Conservation (phyloP, 2,888 invertebrate species). For the Lochmaea capreae region DNA sequence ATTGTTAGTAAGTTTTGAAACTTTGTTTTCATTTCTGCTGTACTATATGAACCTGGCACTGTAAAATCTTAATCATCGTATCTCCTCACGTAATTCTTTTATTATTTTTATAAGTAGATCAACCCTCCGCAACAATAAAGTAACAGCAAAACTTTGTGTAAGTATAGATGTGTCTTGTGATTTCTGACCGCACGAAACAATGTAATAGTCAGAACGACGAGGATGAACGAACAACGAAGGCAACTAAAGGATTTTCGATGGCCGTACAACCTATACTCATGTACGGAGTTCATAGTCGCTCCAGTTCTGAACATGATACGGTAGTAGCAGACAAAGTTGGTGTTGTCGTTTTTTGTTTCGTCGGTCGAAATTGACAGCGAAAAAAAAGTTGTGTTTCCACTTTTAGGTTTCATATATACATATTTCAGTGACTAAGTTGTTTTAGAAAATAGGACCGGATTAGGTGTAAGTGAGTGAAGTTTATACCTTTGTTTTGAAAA, state of each 20-base stretch:
- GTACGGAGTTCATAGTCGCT: slow-evolving; percentile 28
- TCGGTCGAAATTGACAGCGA: slow-evolving; percentile 25
- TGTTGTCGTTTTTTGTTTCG: slow-evolving; percentile 30
- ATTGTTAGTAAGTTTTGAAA: no score
- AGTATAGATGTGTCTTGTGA: slow-evolving; percentile 3
- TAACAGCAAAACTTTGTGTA: no score
- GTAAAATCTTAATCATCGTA: no score
- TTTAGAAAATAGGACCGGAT: background rate
- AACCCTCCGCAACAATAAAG: no score
- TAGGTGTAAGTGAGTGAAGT: slow-evolving; percentile 1
- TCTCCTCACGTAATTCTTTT: no score
- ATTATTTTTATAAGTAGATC: no score
- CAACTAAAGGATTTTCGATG: slow-evolving; percentile 39
- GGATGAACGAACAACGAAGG: slow-evolving; percentile 19
- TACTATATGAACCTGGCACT: no score
- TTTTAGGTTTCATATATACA: background rate
- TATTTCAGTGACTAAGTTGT: background rate
- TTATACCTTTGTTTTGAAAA: background rate
- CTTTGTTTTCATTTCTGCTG: no score
- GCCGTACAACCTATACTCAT: slow-evolving; percentile 10
- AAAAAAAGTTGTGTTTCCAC: slow-evolving; percentile 20
- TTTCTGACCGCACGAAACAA: slow-evolving; percentile 15
- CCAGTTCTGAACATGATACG: slow-evolving; percentile 39
- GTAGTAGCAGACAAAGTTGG: slow-evolving; percentile 28
- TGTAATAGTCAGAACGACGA: background rate